Base-by-base conservation (phyloP, 2,888 invertebrate genomes). In the Campoletis raptor region DNA sequence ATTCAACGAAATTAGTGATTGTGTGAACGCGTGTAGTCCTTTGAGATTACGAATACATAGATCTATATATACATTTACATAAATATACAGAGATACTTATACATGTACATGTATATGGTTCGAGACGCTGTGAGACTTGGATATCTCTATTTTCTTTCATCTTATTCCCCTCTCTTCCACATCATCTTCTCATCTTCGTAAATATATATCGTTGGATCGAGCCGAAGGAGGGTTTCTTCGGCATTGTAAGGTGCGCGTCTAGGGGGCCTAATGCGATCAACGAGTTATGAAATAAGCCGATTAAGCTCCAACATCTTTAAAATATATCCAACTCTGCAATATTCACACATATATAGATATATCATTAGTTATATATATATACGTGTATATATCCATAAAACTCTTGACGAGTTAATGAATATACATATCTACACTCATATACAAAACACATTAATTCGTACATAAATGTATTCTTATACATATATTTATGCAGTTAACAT, bases 221-320 rank as follows among this genome's bases (percentile, higher is more conserved):
- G 61, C 15, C 36, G 52, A 42, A 54, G 45, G 74, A 77, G 66
- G 54, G 66, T 66, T 77, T 45, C 42, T 77, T 61, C 73, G 67
- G 78, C 73, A 78, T 82, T 77, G 81, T 48, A 61, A 82, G 61
- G 72, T 76, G 80, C 66, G 76, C 74, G 78, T 45, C 70, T 80
- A 45, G 36, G 15, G 74, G 81, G 77, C 78, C 87, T 82, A 85
- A 87, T 79, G 72, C 85, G 87, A 85, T 85, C 82, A 85, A 85
- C 85, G 82, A 82, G 85, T 84, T 85, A 85, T 81, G 73, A 78
- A 81, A 86, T 86, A 83, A 86, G 81, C 83, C 86, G 84, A 84
- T 86, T 64, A 74, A 77, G 67, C 81, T 61, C 72, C 77, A 37
- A 83, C 78, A 81, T 73, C 84, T 80, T 66, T 45, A 40, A 52